phyloP scores from a whole-genome alignment of 2,888 invertebrate genomes.

The Stratiomys singularior region DNA sequence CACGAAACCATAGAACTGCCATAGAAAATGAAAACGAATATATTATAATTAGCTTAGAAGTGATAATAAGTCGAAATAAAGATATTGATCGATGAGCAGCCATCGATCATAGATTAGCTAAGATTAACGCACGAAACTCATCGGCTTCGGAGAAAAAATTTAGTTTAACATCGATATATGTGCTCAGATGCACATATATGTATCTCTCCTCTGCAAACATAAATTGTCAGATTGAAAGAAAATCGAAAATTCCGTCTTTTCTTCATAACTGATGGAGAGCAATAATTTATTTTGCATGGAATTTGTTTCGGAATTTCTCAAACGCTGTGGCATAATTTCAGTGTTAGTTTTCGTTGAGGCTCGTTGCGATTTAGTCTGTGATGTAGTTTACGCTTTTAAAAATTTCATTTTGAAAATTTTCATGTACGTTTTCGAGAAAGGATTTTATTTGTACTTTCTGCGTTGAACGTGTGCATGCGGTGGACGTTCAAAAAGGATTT shows the following conservation, averaged over 20 bases:
- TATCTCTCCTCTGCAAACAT: too few species aligned
- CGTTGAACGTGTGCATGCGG: too few species aligned
- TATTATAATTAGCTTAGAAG: neutral
- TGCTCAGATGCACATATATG: too few species aligned
- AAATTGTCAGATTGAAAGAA: too few species aligned
- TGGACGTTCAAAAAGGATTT: too few species aligned
- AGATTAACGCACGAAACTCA: neutral
- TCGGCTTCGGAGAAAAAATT: too few species aligned
- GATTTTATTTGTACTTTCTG: too few species aligned
- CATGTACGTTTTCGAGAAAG: too few species aligned
- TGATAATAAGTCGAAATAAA: neutral
- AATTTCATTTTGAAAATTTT: neutral
- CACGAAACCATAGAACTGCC: neutral
- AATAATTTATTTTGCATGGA: neutral
- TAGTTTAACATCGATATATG: too few species aligned
- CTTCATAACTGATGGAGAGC: too few species aligned
- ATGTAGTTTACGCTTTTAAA: neutral
- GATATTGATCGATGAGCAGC: too few species aligned
- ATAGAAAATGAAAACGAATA: neutral
- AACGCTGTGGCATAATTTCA: neutral
- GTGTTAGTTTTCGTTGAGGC: neutral
- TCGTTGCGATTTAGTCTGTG: neutral
- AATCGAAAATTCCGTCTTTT: too few species aligned
- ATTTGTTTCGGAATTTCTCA: neutral
- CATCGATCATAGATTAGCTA: slow-evolving; percentile 8